A percentile compares a stretch with the other conserved stretches of the same genome.
phyloP scores from a whole-genome alignment of 1,140 invertebrate genomes.

The Mactra quadrangularis region DNA sequence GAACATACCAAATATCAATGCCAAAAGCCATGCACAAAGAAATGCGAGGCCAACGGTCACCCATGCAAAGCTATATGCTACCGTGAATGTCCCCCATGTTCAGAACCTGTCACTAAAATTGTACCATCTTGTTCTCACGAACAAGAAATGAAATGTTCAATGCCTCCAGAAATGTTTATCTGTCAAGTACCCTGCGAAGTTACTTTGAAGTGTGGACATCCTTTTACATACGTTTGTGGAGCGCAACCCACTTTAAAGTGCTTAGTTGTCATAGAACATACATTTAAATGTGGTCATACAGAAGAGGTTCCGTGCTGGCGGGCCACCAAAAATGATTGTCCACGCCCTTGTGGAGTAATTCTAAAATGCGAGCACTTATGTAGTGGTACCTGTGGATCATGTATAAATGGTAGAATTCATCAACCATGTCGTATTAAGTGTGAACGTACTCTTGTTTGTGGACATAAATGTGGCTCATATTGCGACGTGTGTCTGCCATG shows the following conservation, averaged over 20 bases:
- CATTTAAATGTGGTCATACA: conserved; percentile 79
- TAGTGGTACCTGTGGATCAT: conserved; percentile 83
- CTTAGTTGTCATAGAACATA: conserved; percentile 50
- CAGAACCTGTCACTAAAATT: conserved; percentile 50
- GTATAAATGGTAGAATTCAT: conserved; percentile 87
- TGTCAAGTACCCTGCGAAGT: conserved; percentile 62
- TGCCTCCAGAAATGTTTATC: conserved; percentile 47
- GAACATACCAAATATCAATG: conserved; percentile 74
- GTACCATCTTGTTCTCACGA: conserved; percentile 65
- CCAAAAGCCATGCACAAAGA: conserved; percentile 73
- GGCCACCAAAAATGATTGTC: conserved; percentile 65
- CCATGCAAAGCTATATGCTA: conserved; percentile 70
- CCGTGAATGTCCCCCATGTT: conserved; percentile 73
- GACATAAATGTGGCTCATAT: no score
- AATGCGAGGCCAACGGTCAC: conserved; percentile 67
- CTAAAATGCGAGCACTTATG: no score
- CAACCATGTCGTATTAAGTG: conserved; percentile 77
- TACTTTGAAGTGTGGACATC: conserved; percentile 85
- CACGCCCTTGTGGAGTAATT: conserved; percentile 65
- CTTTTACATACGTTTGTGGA: conserved; percentile 86
- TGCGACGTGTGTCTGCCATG: no score
- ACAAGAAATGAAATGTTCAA: conserved; percentile 63
- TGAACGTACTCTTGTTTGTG: conserved; percentile 70
- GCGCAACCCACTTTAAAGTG: conserved; percentile 85
- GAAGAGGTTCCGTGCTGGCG: conserved; percentile 71